Evolutionary conservation across 1,140 invertebrate species (phyloP).

Genomic region (Semibalanus balanoides): DNA sequence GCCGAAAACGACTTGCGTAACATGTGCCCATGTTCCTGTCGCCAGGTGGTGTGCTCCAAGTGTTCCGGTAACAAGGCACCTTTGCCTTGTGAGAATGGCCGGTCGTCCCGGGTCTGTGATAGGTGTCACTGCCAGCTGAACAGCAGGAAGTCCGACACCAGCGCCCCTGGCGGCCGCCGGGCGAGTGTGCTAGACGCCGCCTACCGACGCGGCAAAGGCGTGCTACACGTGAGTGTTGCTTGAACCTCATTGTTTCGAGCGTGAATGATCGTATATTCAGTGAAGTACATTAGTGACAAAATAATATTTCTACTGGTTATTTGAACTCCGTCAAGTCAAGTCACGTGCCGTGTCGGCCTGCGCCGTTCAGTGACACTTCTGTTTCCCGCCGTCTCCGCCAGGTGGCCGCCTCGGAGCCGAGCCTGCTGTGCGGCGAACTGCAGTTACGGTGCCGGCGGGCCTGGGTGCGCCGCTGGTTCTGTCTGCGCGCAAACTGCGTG

Average conservation of each 20-base stretch:
- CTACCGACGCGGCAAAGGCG: background rate
- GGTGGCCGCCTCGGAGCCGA: conserved; percentile 41
- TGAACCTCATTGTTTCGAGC: too few species aligned
- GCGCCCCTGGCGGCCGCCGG: conserved; percentile 5
- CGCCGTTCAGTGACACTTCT: background rate
- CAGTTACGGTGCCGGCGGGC: conserved; percentile 41
- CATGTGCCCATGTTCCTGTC: too few species aligned
- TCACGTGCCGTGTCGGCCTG: too few species aligned
- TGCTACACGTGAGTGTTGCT: background rate
- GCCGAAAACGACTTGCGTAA: too few species aligned
- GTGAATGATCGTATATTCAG: too few species aligned
- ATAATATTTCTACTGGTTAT: too few species aligned
- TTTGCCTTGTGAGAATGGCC: conserved; percentile 33
- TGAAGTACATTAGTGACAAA: too few species aligned
- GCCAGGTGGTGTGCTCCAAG: conserved; percentile 37
- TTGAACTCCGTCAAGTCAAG: too few species aligned
- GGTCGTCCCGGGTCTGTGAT: conserved; percentile 35
- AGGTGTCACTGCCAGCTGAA: conserved; percentile 30
- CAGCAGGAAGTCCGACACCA: conserved; percentile 13
- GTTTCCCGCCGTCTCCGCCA: conserved; percentile 24
- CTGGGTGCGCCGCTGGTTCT: conserved; percentile 44
- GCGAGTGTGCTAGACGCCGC: background rate
- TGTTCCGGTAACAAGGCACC: conserved; percentile 36
- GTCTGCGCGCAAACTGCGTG: conserved; percentile 45
- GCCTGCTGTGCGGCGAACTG: conserved; percentile 41